Conservation (phyloP, 1,140 invertebrate species). For the Neuroterus valhalla region DNA sequence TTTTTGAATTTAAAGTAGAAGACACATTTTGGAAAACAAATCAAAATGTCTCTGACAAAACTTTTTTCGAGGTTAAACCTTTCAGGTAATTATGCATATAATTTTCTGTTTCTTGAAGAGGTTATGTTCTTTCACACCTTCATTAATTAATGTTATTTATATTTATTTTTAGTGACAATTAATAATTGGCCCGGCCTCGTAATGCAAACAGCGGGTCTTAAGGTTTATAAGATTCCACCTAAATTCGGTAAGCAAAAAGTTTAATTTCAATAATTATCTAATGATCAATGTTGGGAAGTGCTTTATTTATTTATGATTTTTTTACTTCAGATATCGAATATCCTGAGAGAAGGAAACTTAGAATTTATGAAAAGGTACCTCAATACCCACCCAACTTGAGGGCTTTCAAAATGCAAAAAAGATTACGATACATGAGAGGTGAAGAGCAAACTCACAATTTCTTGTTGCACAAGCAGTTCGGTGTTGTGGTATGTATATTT, state of each 20-base stretch:
- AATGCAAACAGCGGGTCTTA: constrained; percentile 1
- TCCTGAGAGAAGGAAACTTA: constrained; percentile 83
- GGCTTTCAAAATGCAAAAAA: constrained; percentile 89
- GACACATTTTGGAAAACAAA: too few species aligned
- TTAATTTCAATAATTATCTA: too few species aligned
- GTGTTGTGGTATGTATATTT: constrained; percentile 84
- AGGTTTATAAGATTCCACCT: neutral
- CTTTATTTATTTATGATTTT: neutral
- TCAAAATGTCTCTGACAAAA: constrained; percentile 11
- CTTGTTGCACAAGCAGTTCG: constrained; percentile 92
- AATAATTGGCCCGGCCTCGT: neutral
- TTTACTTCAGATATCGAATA: constrained; percentile 80
- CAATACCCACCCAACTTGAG: constrained; percentile 79
- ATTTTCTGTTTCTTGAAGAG: neutral
- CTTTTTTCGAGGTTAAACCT: constrained; percentile 2
- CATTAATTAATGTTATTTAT: neutral
- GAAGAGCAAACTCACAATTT: constrained; percentile 90
- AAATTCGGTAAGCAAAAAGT: constrained; percentile 6
- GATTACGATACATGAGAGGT: constrained; percentile 88
- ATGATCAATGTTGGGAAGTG: too few species aligned
- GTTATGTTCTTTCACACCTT: neutral
- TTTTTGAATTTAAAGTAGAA: too few species aligned
- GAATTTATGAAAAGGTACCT: constrained; percentile 83
- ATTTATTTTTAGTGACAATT: constrained; percentile 11
- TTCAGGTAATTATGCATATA: neutral